Evolutionary conservation across 64 coral and sea anemone species (phyloP).

Genomic region (Porites lutea): DNA sequence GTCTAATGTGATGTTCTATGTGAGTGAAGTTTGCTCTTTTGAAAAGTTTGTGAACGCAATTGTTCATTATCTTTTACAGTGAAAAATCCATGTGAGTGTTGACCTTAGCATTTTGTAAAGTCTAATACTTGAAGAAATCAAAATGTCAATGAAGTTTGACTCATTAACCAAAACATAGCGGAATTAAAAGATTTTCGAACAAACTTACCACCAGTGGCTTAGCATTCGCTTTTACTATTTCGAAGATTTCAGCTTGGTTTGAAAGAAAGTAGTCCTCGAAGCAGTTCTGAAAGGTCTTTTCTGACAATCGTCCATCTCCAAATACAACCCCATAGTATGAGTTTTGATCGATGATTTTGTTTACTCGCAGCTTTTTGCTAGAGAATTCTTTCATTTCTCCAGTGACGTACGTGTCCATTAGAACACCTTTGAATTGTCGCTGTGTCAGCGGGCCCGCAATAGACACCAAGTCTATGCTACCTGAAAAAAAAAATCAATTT

Average conservation of each 20-base stretch:
- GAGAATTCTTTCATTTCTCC: slow-evolving; percentile 54
- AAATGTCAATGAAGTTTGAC: too few species aligned
- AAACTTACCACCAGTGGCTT: slow-evolving; percentile 71
- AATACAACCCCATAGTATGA: slow-evolving; percentile 94
- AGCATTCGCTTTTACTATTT: slow-evolving; percentile 68
- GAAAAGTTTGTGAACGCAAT: too few species aligned
- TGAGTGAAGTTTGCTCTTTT: too few species aligned
- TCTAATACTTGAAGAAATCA: too few species aligned
- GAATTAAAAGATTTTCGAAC: not conserved
- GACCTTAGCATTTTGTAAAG: too few species aligned
- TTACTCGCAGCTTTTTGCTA: slow-evolving; percentile 67
- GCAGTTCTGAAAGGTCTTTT: slow-evolving; percentile 71
- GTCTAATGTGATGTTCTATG: not conserved
- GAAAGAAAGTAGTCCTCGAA: slow-evolving; percentile 69
- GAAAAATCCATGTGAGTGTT: too few species aligned
- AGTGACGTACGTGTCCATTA: slow-evolving; percentile 91
- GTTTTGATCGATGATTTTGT: slow-evolving; percentile 85
- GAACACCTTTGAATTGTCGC: slow-evolving; percentile 74
- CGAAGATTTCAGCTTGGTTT: slow-evolving; percentile 78
- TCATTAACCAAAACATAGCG: too few species aligned
- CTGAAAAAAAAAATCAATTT: not conserved
- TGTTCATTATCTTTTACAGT: too few species aligned
- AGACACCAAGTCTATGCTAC: not conserved
- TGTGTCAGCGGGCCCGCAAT: slow-evolving; percentile 57
- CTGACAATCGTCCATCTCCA: slow-evolving; percentile 57